Conservation (phyloP, 2,888 invertebrate species). For the Galerucella nymphaeae region DNA sequence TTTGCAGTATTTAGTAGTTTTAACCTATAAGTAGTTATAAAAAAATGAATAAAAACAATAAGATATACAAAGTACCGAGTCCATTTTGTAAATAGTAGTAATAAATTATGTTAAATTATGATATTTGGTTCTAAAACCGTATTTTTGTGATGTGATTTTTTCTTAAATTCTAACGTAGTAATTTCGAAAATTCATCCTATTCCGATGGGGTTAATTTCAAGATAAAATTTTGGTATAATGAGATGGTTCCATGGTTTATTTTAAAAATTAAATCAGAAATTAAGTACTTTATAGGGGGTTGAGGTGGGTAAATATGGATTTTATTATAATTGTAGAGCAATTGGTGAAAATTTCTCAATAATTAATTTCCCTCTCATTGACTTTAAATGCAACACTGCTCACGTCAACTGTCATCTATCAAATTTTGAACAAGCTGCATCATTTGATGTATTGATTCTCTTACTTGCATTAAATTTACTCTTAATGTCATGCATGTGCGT, state of each 20-base stretch:
- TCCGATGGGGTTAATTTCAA: neutral
- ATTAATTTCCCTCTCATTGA: too few relatives aligned
- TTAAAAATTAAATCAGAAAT: too few relatives aligned
- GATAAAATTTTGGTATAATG: too few relatives aligned
- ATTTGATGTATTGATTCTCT: too few relatives aligned
- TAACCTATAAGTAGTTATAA: conserved; percentile 15
- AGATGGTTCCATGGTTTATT: too few relatives aligned
- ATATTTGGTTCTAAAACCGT: conserved; percentile 36
- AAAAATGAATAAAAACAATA: conserved; percentile 17
- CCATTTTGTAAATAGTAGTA: conserved; percentile 48
- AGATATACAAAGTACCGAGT: conserved; percentile 41
- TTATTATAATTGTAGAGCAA: neutral
- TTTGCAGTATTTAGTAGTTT: conserved; percentile 15
- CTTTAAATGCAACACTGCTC: too few relatives aligned
- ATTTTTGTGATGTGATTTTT: conserved; percentile 42
- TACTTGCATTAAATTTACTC: too few relatives aligned
- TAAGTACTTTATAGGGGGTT: neutral
- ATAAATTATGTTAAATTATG: conserved; percentile 36
- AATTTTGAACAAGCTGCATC: too few relatives aligned
- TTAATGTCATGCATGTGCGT: too few relatives aligned
- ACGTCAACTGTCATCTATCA: too few relatives aligned
- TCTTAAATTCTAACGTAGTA: conserved; percentile 29
- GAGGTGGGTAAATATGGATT: neutral
- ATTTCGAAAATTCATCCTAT: neutral
- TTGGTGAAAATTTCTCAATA: neutral